phyloP scores from a whole-genome alignment of 2,797 vertebrate genomes.

The Adrianichthys oophorus region DNA sequence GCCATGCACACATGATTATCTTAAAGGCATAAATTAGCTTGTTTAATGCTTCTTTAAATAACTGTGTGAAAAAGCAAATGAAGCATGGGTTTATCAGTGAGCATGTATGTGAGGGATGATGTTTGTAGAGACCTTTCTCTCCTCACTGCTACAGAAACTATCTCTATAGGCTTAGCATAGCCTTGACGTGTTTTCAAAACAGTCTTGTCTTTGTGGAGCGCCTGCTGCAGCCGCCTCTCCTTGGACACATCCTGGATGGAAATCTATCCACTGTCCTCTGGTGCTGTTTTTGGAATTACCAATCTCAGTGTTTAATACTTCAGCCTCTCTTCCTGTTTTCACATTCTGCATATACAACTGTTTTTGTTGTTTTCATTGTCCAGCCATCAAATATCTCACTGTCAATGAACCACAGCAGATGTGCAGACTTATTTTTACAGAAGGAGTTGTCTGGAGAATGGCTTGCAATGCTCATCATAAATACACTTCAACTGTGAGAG shows the following conservation, averaged over 20 bases:
- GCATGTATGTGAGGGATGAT: not conserved
- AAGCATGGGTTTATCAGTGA: not conserved
- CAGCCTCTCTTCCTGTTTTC: too few relatives aligned
- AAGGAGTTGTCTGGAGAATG: too few relatives aligned
- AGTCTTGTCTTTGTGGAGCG: conserved; percentile 25
- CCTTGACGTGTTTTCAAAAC: conserved; percentile 72
- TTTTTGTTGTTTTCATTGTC: too few relatives aligned
- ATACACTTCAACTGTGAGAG: too few relatives aligned
- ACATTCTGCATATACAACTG: too few relatives aligned
- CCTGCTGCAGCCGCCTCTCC: conserved; percentile 25
- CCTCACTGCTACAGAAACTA: conserved; percentile 57
- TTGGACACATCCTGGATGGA: conserved; percentile 46
- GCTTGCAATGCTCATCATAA: too few relatives aligned
- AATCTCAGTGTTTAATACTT: not conserved
- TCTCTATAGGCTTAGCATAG: conserved; percentile 59
- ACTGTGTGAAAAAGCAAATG: not conserved
- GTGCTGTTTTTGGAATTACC: not conserved
- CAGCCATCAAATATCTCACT: too few relatives aligned
- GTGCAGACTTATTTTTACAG: too few relatives aligned
- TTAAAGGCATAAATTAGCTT: too few relatives aligned
- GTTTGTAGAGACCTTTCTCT: conserved; percentile 38
- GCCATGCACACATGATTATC: too few relatives aligned
- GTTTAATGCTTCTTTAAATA: too few relatives aligned
- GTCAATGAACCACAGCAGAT: too few relatives aligned
- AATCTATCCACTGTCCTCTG: conserved; percentile 19